Evolutionary conservation across 2,888 invertebrate genomes (phyloP).

Genomic region (Lordiphosa andalusiaca): DNA sequence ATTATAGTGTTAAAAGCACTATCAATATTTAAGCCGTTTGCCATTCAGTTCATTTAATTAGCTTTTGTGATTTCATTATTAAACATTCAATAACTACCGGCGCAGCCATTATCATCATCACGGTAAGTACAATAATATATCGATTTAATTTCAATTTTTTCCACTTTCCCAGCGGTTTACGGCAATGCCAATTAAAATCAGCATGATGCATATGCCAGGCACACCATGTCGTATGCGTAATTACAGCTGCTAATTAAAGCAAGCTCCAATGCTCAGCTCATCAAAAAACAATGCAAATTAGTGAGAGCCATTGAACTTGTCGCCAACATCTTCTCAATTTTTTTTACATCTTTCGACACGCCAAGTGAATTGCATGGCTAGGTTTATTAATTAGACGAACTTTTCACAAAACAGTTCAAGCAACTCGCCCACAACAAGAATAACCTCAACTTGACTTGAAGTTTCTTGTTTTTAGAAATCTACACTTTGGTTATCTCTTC

Average conservation of each 20-base stretch:
- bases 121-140: background rate
- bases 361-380: constrained; percentile 9
- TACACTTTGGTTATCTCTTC: constrained; percentile 9
- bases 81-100: background rate
- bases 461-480: constrained; percentile 25
- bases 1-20: too few species aligned
- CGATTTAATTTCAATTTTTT: constrained; percentile 12
- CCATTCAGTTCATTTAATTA: too few species aligned
- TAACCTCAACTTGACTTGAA: too few species aligned
- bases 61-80: too few species aligned
- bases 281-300: constrained; percentile 55
- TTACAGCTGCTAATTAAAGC: constrained; percentile 42
- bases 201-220: constrained; percentile 48
- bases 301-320: constrained; percentile 66
- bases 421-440: too few species aligned
- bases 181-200: constrained; percentile 35
- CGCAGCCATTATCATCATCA: background rate
- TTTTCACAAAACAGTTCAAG: too few species aligned
- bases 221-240: constrained; percentile 46
- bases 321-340: constrained; percentile 22
- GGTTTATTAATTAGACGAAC: too few species aligned
- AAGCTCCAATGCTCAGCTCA: constrained; percentile 38
- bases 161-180: constrained; percentile 10
- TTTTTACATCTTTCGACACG: constrained; percentile 16
- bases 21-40: too few species aligned